Conservation (phyloP, 2,113 vertebrate species). For the Anas platyrhynchos region DNA sequence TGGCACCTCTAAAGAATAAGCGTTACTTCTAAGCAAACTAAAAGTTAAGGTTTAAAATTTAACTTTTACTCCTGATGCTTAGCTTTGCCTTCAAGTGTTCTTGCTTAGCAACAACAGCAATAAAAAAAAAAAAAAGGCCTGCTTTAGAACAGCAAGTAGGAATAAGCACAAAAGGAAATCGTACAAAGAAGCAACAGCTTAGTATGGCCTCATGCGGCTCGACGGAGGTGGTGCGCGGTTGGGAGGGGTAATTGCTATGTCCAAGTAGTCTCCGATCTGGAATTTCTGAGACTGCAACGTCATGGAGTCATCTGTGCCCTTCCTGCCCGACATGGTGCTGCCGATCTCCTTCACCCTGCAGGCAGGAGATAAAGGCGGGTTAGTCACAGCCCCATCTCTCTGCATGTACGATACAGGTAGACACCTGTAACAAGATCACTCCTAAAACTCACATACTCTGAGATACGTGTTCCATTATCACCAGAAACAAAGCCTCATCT, state of each 20-base stretch:
- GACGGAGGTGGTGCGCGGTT: constrained; percentile 90
- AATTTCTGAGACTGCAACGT: constrained; percentile 97
- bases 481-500: background rate
- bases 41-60: constrained; percentile 23
- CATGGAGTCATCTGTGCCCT: constrained; percentile 96
- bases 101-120: constrained; percentile 57
- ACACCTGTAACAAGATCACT: background rate
- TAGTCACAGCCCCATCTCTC: background rate
- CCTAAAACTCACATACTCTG: background rate
- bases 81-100: constrained; percentile 27
- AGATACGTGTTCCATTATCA: background rate
- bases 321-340: constrained; percentile 92
- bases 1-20: background rate
- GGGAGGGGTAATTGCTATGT: constrained; percentile 95
- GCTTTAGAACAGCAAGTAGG: constrained; percentile 66
- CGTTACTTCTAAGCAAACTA: constrained; percentile 50
- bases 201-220: constrained; percentile 94
- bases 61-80: constrained; percentile 44
- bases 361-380: background rate
- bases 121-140: constrained; percentile 36
- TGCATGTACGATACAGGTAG: fast-evolving
- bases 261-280: constrained; percentile 97
- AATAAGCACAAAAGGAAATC: background rate
- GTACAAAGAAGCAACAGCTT: constrained; percentile 37
- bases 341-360: constrained; percentile 95